Conservation (phyloP, 2,888 invertebrate species). For the Lithophane ornitopus region DNA sequence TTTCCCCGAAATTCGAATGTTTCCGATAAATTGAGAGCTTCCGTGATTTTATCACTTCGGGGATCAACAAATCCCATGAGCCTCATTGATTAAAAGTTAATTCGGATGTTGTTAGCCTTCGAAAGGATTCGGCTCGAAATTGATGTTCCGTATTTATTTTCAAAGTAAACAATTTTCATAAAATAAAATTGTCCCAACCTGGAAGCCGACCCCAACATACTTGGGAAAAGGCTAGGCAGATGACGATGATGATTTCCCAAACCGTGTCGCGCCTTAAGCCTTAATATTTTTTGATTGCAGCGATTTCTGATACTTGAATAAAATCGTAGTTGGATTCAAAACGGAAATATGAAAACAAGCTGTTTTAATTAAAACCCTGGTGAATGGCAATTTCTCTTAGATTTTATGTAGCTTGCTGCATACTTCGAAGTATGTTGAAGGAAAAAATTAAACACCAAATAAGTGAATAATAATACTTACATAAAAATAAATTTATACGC, state of each 20-base stretch:
- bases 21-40: constrained; percentile 34
- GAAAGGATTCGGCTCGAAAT: constrained; percentile 4
- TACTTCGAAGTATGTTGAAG: background rate
- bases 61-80: constrained; percentile 31
- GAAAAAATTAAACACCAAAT: background rate
- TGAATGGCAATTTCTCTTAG: background rate
- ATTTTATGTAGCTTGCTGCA: background rate
- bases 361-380: background rate
- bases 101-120: constrained; percentile 7
- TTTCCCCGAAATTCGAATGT: constrained; percentile 9
- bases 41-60: constrained; percentile 23
- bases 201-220: too few species aligned
- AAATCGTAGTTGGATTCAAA: background rate
- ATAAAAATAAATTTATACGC: background rate
- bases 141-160: too few species aligned
- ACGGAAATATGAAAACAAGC: background rate
- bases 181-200: too few species aligned
- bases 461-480: background rate
- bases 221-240: too few species aligned
- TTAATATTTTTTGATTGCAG: background rate
- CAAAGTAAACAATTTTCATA: too few species aligned
- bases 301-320: background rate
- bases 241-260: too few species aligned
- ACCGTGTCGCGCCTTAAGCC: too few species aligned
- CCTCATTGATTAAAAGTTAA: constrained; percentile 41